phyloP scores from a whole-genome alignment of 2,888 invertebrate genomes.

The Ormyrus thymus region DNA sequence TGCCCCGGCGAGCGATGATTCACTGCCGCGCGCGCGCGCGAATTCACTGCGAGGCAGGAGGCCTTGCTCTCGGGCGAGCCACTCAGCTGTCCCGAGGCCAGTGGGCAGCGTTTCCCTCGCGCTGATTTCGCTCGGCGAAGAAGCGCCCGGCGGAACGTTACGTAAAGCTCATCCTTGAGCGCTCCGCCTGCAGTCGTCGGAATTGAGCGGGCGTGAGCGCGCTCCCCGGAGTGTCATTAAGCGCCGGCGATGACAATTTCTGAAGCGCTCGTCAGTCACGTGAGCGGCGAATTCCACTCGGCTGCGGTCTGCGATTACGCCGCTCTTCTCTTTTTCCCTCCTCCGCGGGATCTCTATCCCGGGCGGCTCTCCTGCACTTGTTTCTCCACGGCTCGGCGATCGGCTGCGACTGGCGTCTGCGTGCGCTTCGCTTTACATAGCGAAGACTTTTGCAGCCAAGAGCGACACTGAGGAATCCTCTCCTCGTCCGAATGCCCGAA shows the following conservation, averaged over 20 bases:
- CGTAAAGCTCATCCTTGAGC: slow-evolving; percentile 28
- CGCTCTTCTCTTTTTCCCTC: background rate
- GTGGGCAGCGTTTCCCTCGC: too few relatives aligned
- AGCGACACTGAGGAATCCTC: too few relatives aligned
- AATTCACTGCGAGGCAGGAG: too few relatives aligned
- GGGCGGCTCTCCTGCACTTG: background rate
- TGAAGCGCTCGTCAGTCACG: background rate
- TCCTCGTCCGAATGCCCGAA: too few relatives aligned
- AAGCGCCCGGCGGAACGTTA: background rate
- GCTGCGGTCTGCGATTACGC: slow-evolving; percentile 1
- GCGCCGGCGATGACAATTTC: slow-evolving; percentile 11
- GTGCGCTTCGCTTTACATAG: too few relatives aligned
- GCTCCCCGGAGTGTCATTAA: slow-evolving; percentile 56
- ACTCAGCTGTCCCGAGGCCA: too few relatives aligned
- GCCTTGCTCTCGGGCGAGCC: too few relatives aligned
- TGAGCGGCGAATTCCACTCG: slow-evolving; percentile 1
- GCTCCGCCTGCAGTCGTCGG: background rate
- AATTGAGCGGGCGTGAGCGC: background rate
- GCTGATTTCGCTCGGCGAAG: too few relatives aligned
- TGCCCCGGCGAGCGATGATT: too few relatives aligned
- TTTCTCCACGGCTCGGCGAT: background rate
- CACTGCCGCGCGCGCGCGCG: too few relatives aligned
- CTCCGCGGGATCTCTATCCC: background rate
- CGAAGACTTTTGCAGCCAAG: too few relatives aligned
- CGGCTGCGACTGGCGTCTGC: too few relatives aligned